phyloP scores from a whole-genome alignment of 2,888 invertebrate genomes.

The Bedellia somnulentella region DNA sequence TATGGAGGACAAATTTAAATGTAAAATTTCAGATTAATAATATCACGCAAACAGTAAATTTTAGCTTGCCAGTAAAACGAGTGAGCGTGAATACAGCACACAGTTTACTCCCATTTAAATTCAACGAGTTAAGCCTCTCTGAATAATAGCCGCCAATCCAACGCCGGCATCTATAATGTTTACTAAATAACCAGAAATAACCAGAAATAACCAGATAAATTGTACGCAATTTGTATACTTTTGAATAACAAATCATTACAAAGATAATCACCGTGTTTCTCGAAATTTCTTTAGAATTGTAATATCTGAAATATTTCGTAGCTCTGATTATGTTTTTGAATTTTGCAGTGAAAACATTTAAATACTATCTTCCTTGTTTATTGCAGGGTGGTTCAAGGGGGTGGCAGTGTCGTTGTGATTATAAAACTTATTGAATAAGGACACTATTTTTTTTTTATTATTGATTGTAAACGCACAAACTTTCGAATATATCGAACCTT shows the following conservation, averaged over 20 bases:
- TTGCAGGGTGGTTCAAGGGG: no score
- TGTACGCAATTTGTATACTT: slow-evolving; percentile 23
- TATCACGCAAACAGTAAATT: no score
- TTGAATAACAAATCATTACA: slow-evolving; percentile 10
- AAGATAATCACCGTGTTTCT: slow-evolving; percentile 1
- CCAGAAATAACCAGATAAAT: no score
- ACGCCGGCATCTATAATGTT: slow-evolving; percentile 31
- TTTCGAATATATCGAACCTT: no score
- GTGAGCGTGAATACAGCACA: no score
- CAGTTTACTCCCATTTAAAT: slow-evolving; percentile 23
- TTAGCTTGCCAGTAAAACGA: no score
- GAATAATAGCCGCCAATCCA: slow-evolving; percentile 33
- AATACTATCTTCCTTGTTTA: not conserved
- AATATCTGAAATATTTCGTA: not conserved
- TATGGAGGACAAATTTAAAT: no score
- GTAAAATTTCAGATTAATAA: no score
- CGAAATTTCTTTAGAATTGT: not conserved
- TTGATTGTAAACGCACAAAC: no score
- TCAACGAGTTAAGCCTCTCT: slow-evolving; percentile 40
- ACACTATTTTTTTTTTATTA: no score
- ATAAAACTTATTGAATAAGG: no score
- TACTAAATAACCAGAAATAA: slow-evolving; percentile 32
- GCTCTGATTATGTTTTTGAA: not conserved
- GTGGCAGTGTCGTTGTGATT: no score
- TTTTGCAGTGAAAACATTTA: not conserved